Conservation (phyloP, 1,140 invertebrate species). For the Cherax quadricarinatus region DNA sequence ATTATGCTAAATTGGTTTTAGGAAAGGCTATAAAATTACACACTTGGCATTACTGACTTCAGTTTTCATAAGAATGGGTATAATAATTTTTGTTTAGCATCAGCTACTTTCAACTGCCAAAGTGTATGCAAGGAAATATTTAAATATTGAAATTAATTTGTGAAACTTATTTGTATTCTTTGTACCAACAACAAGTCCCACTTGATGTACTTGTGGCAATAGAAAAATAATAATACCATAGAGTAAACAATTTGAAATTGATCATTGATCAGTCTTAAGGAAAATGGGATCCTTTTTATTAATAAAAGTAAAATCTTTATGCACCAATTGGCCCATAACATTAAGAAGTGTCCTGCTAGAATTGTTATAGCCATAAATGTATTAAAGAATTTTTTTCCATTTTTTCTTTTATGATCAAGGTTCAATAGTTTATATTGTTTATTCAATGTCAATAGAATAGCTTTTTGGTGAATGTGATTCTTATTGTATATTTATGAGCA, state of each 20-base stretch:
- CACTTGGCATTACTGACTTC: too few species aligned
- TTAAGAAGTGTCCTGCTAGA: conserved; percentile 30
- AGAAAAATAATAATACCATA: conserved; percentile 30
- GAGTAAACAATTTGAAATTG: conserved; percentile 48
- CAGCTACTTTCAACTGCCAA: conserved; percentile 2
- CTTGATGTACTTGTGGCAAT: conserved; percentile 47
- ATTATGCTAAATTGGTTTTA: background rate
- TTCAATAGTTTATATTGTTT: conserved; percentile 57
- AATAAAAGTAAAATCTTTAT: background rate
- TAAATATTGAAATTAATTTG: background rate
- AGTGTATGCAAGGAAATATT: background rate
- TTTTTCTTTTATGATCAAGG: conserved; percentile 45
- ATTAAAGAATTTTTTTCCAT: conserved; percentile 17
- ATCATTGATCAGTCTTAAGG: conserved; percentile 19
- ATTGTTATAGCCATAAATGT: conserved; percentile 46
- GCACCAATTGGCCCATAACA: conserved; percentile 41
- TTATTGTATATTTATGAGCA: conserved; percentile 70
- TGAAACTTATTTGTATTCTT: conserved; percentile 12
- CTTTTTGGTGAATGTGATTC: conserved; percentile 65
- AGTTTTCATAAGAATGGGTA: too few species aligned
- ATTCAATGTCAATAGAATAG: conserved; percentile 64
- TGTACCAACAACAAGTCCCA: conserved; percentile 20
- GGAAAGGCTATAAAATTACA: too few species aligned
- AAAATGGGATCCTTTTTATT: conserved; percentile 14
- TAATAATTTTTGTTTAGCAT: background rate